These are phyloP conservation scores for Pelusios castaneus DNA, from an alignment of 2,113 vertebrate genomes.

Conservation along the genomic window DNA sequence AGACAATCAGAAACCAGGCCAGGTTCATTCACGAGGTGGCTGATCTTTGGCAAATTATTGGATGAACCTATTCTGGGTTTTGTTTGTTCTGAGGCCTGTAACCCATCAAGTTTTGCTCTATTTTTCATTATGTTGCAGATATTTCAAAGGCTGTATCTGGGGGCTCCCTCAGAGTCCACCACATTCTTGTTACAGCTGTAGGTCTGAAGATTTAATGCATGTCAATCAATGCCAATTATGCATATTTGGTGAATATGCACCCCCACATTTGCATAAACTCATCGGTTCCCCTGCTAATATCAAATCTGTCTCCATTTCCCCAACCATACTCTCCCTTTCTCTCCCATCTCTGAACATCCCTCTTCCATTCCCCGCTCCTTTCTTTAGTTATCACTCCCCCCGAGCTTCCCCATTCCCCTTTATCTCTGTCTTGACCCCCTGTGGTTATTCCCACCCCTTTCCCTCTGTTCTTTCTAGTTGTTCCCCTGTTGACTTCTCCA, in stretches of 20 bases:
- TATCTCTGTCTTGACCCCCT: neutral
- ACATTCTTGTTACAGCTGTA: neutral
- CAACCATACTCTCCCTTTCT: no score
- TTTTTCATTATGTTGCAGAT: neutral
- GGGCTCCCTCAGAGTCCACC: accelerated
- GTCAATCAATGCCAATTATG: neutral
- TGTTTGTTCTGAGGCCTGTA: neutral
- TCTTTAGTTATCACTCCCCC: neutral
- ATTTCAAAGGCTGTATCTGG: neutral
- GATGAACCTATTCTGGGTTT: neutral
- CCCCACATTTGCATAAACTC: neutral
- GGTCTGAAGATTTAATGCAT: slow-evolving; percentile 2
- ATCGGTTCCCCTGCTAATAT: neutral
- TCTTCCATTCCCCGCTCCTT: accelerated
- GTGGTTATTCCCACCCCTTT: neutral
- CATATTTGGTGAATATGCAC: neutral
- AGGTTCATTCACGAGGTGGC: neutral
- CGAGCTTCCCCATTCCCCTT: neutral
- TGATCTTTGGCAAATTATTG: neutral
- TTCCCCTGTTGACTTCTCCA: neutral
- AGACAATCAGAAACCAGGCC: neutral
- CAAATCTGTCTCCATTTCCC: neutral
- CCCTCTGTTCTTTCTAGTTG: neutral
- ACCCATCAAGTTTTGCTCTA: neutral
- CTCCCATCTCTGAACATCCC: neutral